phyloP scores from a whole-genome alignment of 1,140 invertebrate genomes.

The Drosophila varians region DNA sequence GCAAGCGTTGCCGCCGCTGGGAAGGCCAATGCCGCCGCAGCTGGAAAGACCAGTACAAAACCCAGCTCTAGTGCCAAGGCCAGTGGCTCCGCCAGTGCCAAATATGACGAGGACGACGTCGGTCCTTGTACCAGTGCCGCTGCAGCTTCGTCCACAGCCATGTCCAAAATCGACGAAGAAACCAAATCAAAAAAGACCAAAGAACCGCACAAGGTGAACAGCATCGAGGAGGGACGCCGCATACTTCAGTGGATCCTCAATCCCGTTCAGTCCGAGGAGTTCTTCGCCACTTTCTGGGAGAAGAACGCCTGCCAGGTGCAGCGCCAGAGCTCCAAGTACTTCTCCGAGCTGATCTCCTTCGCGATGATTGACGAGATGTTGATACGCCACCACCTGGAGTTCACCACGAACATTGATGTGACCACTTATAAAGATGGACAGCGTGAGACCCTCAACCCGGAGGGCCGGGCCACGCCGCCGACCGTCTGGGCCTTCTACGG shows the following conservation, averaged over 20 bases:
- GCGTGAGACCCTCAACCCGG: slow-evolving; percentile 94
- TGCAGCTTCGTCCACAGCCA: background rate
- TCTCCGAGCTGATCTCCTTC: slow-evolving; percentile 90
- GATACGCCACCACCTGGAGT: slow-evolving; percentile 89
- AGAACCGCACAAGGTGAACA: slow-evolving; percentile 76
- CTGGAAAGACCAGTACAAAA: background rate
- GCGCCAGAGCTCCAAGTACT: slow-evolving; percentile 88
- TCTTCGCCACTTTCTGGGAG: slow-evolving; percentile 91
- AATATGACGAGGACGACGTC: background rate
- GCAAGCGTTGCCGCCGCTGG: too few species aligned
- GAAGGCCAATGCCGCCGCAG: background rate
- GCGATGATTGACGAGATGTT: slow-evolving; percentile 91
- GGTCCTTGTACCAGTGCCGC: background rate
- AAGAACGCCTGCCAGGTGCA: slow-evolving; percentile 90
- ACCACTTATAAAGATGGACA: slow-evolving; percentile 91
- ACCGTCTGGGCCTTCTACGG: slow-evolving; percentile 96
- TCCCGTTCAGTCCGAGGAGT: slow-evolving; percentile 87
- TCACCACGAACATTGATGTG: slow-evolving; percentile 95
- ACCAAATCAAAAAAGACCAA: too few species aligned
- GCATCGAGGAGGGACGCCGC: slow-evolving; percentile 85
- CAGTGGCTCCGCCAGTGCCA: too few species aligned
- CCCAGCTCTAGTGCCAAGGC: too few species aligned
- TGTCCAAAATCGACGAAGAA: background rate
- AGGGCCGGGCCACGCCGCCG: slow-evolving; percentile 88
- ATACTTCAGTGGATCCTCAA: slow-evolving; percentile 89